Base-by-base conservation (phyloP, 1,140 invertebrate species). In the Sipha flava region DNA sequence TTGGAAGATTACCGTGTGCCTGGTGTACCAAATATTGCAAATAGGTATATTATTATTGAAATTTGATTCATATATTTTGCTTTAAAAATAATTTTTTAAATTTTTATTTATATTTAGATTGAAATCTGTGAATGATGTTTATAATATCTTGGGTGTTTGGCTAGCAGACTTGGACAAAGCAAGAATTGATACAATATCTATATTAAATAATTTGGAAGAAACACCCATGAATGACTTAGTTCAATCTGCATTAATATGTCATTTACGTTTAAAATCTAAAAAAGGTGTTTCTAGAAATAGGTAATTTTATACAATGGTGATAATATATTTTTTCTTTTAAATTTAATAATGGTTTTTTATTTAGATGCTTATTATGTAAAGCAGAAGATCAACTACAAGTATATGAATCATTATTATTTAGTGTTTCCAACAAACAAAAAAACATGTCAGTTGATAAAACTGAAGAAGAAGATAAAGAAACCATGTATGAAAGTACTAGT, bases 171-270 rank as follows among this genome's bases (percentile, higher is more conserved):
- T 90, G 54, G 82, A 87, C 40, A 75, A 83, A 29, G 81, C 83
- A 18, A 85, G 88, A 37, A 81, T 85, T 7, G 81, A 83, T 21
- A 84, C 88, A 34, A 81, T 86, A 16, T 82, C 83, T 72, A 81
- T 82, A 10, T 80, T 89, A 12, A 81, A 84, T n/a, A 79, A 83
- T 10, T 82, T 90, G 29, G 81, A 84, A 75, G 81, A 79, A 5
- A 81, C 82, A 2, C 83, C 86, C 26, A 83, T 84, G 12, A 80
- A 83, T 57, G 81, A 85, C 12, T 85, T 92, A 26, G 86, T 92
- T 21, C 84, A 87, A 64, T 81, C 83, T 73, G 90, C 91, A 2
- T 88, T 90, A 29, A 85, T 88, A 68, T 93, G 92, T 83, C 92
- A 93, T 85, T 86, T 94, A 49, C 84, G 90, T 62, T 31, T 77